Conservation (phyloP, 2,797 vertebrate genomes). For the Salarias fasciatus region DNA sequence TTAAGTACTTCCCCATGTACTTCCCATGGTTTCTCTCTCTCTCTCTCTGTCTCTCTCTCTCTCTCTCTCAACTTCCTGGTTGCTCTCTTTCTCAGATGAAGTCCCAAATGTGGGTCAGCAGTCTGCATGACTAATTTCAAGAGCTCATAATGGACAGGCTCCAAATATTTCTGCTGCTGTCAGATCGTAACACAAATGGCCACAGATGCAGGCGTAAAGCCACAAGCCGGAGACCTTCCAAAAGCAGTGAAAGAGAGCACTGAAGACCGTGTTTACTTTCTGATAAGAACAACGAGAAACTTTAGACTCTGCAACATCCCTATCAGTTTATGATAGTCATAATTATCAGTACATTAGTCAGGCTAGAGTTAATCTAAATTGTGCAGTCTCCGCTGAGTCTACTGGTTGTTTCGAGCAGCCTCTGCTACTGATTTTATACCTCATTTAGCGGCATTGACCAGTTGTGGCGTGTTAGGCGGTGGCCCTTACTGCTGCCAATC, state of each 20-base stretch:
- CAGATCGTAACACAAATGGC: conserved; percentile 36
- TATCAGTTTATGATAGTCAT: conserved; percentile 11
- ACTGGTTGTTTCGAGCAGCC: background rate
- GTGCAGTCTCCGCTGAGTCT: conserved; percentile 12
- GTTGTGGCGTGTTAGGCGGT: background rate
- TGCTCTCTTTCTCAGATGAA: conserved; percentile 48
- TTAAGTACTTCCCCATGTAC: conserved; percentile 56
- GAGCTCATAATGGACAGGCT: conserved; percentile 35
- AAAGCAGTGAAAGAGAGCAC: background rate
- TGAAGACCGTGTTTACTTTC: conserved; percentile 7
- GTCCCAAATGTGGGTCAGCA: conserved; percentile 74
- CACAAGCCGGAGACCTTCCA: background rate
- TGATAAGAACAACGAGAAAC: conserved; percentile 5
- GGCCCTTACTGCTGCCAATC: background rate
- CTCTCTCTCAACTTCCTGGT: conserved; percentile 61
- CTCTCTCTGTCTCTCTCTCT: conserved; percentile 11
- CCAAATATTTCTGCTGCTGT: conserved; percentile 46
- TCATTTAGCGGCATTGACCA: too few relatives aligned
- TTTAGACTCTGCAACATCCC: conserved; percentile 19
- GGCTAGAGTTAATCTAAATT: conserved; percentile 22
- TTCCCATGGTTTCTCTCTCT: conserved; percentile 44
- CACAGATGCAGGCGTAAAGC: conserved; percentile 2
- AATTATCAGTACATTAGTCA: conserved; percentile 1
- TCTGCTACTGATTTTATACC: background rate
- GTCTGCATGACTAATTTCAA: conserved; percentile 69